phyloP scores from a whole-genome alignment of 2,113 vertebrate genomes.

The Telmatochromis bifrenatus region DNA sequence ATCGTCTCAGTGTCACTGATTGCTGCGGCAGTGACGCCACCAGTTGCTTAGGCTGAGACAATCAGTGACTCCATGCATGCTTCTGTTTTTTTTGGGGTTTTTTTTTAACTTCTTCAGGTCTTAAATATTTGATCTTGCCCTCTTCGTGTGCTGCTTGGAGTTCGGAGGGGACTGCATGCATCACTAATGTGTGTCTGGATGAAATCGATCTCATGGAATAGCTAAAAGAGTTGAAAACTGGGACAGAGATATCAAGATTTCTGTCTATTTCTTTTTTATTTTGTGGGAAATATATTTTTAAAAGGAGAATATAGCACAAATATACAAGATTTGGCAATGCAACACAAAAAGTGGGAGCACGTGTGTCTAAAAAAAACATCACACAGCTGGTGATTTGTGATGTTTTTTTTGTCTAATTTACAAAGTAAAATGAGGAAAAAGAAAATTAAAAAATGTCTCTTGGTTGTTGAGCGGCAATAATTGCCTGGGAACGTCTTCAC shows the following conservation, averaged over 20 bases:
- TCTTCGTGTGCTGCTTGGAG: neutral
- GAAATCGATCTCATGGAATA: neutral
- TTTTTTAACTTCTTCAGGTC: neutral
- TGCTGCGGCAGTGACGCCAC: constrained; percentile 10
- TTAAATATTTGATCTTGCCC: neutral
- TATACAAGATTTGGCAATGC: neutral
- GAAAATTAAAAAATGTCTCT: neutral
- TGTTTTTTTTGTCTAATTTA: neutral
- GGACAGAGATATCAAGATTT: neutral
- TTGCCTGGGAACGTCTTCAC: neutral
- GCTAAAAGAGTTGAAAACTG: neutral
- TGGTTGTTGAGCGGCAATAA: neutral
- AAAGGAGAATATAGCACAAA: neutral
- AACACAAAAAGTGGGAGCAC: neutral
- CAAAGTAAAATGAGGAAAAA: neutral
- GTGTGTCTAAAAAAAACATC: neutral
- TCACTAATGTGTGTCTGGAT: neutral
- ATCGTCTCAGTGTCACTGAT: neutral
- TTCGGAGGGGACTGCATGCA: neutral
- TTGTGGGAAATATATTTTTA: neutral
- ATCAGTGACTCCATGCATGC: neutral
- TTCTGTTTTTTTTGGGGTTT: neutral
- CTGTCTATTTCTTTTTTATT: neutral
- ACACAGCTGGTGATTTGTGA: neutral
- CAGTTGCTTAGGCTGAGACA: constrained; percentile 5